Conservation (phyloP, 2,113 vertebrate species). For the Mormyrus lacerda region DNA sequence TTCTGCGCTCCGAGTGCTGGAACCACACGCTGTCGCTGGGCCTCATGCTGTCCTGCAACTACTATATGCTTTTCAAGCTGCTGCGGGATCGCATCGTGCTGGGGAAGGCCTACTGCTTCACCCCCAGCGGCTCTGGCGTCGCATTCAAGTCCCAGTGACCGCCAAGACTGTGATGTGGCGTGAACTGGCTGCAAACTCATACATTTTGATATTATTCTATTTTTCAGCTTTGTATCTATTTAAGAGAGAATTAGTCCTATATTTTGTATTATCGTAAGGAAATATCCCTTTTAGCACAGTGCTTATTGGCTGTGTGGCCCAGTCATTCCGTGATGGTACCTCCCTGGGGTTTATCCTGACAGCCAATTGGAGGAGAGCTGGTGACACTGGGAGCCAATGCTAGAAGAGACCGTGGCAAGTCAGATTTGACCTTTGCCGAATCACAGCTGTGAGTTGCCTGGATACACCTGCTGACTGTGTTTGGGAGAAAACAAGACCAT, state of each 20-base stretch:
- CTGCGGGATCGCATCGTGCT: slow-evolving; percentile 93
- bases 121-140: slow-evolving; percentile 73
- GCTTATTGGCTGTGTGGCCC: background rate
- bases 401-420: background rate
- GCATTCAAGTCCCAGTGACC: slow-evolving; percentile 80
- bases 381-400: background rate
- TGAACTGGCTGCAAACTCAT: slow-evolving; percentile 64
- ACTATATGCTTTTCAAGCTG: slow-evolving; percentile 96
- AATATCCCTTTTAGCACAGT: slow-evolving; percentile 27
- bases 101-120: slow-evolving; percentile 90
- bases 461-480: background rate
- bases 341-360: background rate
- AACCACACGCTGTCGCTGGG: slow-evolving; percentile 97
- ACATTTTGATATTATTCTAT: slow-evolving; percentile 98
- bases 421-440: background rate
- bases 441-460: background rate
- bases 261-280: slow-evolving; percentile 97
- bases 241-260: slow-evolving; percentile 92
- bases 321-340: background rate
- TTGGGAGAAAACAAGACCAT: background rate
- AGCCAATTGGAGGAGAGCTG: background rate
- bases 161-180: slow-evolving; percentile 19
- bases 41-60: slow-evolving; percentile 97
- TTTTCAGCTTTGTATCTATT: slow-evolving; percentile 99
- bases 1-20: slow-evolving; percentile 95